phyloP scores from a whole-genome alignment of 1,140 invertebrate genomes.

The Leucophenga varia region DNA sequence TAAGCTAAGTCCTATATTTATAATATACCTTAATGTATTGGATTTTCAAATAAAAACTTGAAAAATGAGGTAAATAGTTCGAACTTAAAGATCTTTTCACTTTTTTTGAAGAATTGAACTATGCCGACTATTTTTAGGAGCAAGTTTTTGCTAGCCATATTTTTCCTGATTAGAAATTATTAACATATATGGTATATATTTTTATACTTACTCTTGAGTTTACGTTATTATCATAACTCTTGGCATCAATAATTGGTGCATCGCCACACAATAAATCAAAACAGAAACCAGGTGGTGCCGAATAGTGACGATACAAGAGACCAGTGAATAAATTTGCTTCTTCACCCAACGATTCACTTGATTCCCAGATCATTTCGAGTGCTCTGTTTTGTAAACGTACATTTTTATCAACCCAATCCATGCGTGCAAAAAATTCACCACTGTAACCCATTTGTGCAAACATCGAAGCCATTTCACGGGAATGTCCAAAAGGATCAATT shows the following conservation, averaged over 20 bases:
- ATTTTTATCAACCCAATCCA: conserved; percentile 88
- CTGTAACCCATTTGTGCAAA: conserved; percentile 85
- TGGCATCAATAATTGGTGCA: conserved; percentile 77
- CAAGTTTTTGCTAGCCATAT: too few relatives aligned
- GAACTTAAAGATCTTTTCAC: too few relatives aligned
- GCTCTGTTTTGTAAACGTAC: conserved; percentile 60
- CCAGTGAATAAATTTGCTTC: conserved; percentile 69
- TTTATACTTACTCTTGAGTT: conserved; percentile 61
- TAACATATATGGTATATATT: neutral
- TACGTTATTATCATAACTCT: conserved; percentile 74
- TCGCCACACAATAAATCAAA: conserved; percentile 84
- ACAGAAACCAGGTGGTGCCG: conserved; percentile 83
- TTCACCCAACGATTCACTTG: conserved; percentile 35
- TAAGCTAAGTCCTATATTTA: too few relatives aligned
- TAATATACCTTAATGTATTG: too few relatives aligned
- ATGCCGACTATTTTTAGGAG: conserved; percentile 3
- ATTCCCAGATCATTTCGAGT: conserved; percentile 60
- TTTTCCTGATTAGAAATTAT: neutral
- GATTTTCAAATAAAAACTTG: too few relatives aligned
- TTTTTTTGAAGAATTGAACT: too few relatives aligned
- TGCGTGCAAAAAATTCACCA: conserved; percentile 82
- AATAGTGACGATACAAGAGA: conserved; percentile 76
- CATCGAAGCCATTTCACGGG: conserved; percentile 78
- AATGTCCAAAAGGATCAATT: conserved; percentile 93
- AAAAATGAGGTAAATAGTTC: neutral